Conservation (phyloP, 2,888 invertebrate species). For the Platypus cylindrus region DNA sequence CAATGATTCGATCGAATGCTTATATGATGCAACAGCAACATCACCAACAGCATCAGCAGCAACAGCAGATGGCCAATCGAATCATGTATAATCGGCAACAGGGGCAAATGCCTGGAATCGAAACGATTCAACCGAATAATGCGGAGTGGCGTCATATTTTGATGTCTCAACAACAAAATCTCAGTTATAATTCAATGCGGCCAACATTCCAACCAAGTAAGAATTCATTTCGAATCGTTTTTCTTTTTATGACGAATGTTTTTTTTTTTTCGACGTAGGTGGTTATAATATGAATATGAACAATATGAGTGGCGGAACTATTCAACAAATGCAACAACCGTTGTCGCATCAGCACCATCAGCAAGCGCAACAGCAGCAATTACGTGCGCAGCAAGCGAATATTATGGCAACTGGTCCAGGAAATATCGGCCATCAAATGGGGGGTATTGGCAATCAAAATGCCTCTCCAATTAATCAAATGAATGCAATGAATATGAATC, state of each 20-base stretch:
- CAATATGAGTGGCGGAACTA: slow-evolving; percentile 19
- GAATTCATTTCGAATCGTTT: slow-evolving; percentile 1
- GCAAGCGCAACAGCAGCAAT: slow-evolving; percentile 15
- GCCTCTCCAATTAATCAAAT: no score
- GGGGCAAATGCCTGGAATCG: slow-evolving; percentile 35
- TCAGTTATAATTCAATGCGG: slow-evolving; percentile 37
- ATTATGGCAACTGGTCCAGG: slow-evolving; percentile 21
- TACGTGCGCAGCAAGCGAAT: slow-evolving; percentile 18
- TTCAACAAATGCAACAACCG: slow-evolving; percentile 39
- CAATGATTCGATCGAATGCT: slow-evolving; percentile 55
- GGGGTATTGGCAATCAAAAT: slow-evolving; percentile 27
- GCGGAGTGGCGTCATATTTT: slow-evolving; percentile 51
- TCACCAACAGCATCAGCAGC: slow-evolving; percentile 43
- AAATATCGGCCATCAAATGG: slow-evolving; percentile 25
- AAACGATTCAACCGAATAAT: slow-evolving; percentile 39
- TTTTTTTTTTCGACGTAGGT: slow-evolving; percentile 3
- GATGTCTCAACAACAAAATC: slow-evolving; percentile 42
- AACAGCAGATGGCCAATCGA: slow-evolving; percentile 34
- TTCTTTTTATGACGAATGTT: not conserved
- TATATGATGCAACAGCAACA: slow-evolving; percentile 49
- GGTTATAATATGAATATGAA: slow-evolving; percentile 25
- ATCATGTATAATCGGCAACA: slow-evolving; percentile 42
- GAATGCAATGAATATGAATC: slow-evolving; percentile 38
- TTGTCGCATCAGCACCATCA: slow-evolving; percentile 33
- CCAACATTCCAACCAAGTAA: slow-evolving; percentile 39